Evolutionary conservation across 2,888 invertebrate genomes (phyloP), one percentile per base, ranked within the genome.

Genomic region (Caenorhabditis drosophilae): DNA sequence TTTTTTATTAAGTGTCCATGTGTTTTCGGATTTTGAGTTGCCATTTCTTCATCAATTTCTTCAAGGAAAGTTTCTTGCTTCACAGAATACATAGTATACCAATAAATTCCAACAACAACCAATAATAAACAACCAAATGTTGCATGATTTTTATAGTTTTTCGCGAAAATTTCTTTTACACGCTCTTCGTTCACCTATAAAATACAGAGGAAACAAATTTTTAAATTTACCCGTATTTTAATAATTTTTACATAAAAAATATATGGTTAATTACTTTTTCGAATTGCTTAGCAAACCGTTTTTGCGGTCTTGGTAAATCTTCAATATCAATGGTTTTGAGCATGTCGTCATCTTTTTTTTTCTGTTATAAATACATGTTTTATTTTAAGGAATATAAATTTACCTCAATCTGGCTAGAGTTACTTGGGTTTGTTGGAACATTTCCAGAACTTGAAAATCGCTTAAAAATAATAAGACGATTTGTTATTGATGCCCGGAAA

Each of bases 61-160:
- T 94, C 94, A 59, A 95, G 87, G 86, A 95, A 94, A 47, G 89
- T 91, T 85, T 95, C 95, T 84, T 94, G 93, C 83, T 90, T 90
- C 48, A 95, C 90, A 4, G 93, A 89, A 71, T 88, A 88, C 83
- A 92, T 90, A 18, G 93, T 91, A 85, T 93, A 94, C 27, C 88
- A 86, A 85, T 92, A 93, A 81, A 95, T 92, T 67, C 90, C 88
- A n/a, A 72, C 66, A 35, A 70, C 78, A 1, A 76, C 16, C 0
- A 54, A 47, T 15, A 68, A n/a, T 2, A 78, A 56, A 15, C 60
- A 60, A 26, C 60, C 67, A 35, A 80, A 68, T 1, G 69, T 58
- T 25, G 63, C 62, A 54, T 76, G 76, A 50, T 79, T 80, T 59
- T 81, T 79, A 63, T 79, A 77, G 64, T 79, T 80, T 49, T 76